A percentile compares a stretch with the other conserved stretches of the same genome.
Conservation (phyloP, 2,113 vertebrate genomes). For the Neogobius melanostomus region DNA sequence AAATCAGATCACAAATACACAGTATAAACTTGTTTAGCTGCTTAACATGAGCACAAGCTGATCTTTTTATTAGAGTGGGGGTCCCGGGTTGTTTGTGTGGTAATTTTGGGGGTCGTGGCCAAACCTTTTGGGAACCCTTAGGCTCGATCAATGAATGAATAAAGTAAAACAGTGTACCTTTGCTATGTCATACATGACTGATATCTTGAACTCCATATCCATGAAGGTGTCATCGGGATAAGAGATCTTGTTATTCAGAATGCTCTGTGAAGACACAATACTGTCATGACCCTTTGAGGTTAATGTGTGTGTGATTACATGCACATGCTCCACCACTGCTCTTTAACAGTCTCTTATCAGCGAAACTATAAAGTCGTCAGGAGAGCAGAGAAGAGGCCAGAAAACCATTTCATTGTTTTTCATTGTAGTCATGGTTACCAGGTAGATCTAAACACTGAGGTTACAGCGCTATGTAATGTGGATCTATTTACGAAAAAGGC, state of each 20-base stretch:
- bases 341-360: constrained; percentile 19
- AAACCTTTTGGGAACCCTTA: too few relatives aligned
- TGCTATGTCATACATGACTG: constrained; percentile 95
- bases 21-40: too few relatives aligned
- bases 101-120: too few relatives aligned
- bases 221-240: constrained; percentile 97
- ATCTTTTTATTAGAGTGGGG: too few relatives aligned
- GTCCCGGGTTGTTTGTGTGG: too few relatives aligned
- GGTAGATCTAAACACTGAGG: background rate
- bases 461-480: background rate
- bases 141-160: background rate
- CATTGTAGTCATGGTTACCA: background rate
- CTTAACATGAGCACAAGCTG: too few relatives aligned
- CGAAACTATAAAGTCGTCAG: constrained; percentile 21
- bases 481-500: too few relatives aligned
- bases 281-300: background rate
- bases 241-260: constrained; percentile 93
- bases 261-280: constrained; percentile 74
- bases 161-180: constrained; percentile 80
- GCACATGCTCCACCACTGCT: background rate
- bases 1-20: too few relatives aligned
- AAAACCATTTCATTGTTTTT: background rate
- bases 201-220: constrained; percentile 99
- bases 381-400: constrained; percentile 5
- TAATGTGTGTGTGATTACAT: constrained; percentile 2